Base-by-base conservation (phyloP, 2,797 vertebrate genomes). In the Melanotaenia trifasciata region DNA sequence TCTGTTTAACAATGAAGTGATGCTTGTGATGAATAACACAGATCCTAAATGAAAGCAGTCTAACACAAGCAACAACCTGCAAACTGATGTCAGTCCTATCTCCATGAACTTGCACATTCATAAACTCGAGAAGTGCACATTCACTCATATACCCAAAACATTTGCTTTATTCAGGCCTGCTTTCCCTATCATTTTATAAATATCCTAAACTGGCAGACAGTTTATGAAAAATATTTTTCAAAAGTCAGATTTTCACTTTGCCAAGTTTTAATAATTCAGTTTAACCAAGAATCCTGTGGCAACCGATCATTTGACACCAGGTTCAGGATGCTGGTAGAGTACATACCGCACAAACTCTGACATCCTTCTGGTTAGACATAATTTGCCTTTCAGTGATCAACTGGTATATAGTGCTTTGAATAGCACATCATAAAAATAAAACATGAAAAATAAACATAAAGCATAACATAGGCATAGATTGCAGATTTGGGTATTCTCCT, bases 261-360 rank as follows among this genome's bases (percentile, higher is more conserved):
- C 32, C 20, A 7, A 6, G 5, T 5, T 10, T 1, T 26, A 47
- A 69, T 47, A 3, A 26, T n/a, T 50, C 3, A 74, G 16, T 57
- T 70, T 32, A 2, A 74, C 60, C 64, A 6, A 40, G 2, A 80
- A 67, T 32, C 36, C 36, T 51, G 47, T 1, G 12, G 33, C 0
- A 43, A 66, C 56, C 57, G 58, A 70, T 40, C 0, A 62, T 72
- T 50, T 74, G 71, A 81, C 78, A 65, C n/a, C 1, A 72, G 26
- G 11, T 50, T 56, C 82, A 35, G 56, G 58, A 67, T 69, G 64
- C 32, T 64, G 78, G 51, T 8, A n/a, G 20, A n/a, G 6, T 20
- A n/a, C 16, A 73, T 78, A 70, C 26, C 81, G 76, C 78, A 79
- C 74, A 89, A 84, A 84, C 76, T 80, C 54, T 7, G 62, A 32